phyloP scores from a whole-genome alignment of 2,113 vertebrate species.

The Helogale parvula region DNA sequence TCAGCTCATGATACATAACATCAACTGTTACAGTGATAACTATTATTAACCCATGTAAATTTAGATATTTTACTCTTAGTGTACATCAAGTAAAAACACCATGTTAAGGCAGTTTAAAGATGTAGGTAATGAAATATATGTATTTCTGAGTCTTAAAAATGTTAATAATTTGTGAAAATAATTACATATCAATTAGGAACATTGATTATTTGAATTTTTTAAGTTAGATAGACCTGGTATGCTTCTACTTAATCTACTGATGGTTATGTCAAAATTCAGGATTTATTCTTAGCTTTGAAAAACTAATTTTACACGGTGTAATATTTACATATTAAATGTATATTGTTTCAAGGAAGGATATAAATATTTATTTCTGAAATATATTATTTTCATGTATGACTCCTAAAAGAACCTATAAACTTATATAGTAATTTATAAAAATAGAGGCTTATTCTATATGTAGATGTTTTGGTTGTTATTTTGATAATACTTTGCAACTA shows the following conservation, averaged over 20 bases:
- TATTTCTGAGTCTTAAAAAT: not conserved
- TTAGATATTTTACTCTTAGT: not conserved
- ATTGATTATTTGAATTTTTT: slow-evolving; percentile 16
- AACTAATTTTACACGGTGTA: not conserved
- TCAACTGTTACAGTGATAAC: not conserved
- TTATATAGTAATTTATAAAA: not conserved
- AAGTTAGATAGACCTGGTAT: not conserved
- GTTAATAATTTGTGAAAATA: not conserved
- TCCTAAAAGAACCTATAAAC: not conserved
- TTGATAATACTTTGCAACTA: slow-evolving; percentile 7
- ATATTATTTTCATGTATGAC: not conserved
- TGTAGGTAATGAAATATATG: not conserved
- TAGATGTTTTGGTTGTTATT: not conserved
- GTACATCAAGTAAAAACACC: not conserved
- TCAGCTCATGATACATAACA: not conserved
- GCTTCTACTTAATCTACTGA: not conserved
- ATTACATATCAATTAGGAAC: not conserved
- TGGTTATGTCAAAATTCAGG: not conserved
- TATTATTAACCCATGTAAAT: not conserved
- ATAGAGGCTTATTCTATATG: not conserved
- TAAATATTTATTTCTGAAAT: not conserved
- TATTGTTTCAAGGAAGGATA: not conserved
- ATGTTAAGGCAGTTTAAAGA: not conserved
- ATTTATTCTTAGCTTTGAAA: not conserved
- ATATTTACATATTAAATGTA: not conserved